phyloP scores from a whole-genome alignment of 2,113 vertebrate genomes.

The Microtus oregoni region DNA sequence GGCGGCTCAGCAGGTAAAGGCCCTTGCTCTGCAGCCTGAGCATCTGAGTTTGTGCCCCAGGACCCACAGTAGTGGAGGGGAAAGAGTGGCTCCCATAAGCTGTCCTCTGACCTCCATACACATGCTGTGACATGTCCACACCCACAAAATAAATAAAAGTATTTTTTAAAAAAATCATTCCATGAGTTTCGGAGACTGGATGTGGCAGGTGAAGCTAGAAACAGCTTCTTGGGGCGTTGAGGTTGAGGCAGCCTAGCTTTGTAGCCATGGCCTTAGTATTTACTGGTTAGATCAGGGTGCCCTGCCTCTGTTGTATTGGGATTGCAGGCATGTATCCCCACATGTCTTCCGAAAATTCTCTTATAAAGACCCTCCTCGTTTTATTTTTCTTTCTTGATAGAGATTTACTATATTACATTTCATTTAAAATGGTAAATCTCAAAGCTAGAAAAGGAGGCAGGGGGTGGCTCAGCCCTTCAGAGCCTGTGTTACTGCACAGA shows the following conservation, averaged over 20 bases:
- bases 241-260: neutral
- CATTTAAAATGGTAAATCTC: neutral
- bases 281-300: neutral
- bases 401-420: neutral
- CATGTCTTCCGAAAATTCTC: neutral
- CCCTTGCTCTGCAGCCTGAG: neutral
- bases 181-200: constrained; percentile 29
- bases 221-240: neutral
- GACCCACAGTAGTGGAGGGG: neutral
- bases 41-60: neutral
- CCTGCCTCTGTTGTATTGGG: neutral
- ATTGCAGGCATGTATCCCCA: neutral
- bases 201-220: constrained; percentile 49
- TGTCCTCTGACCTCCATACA: neutral
- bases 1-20: neutral
- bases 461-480: neutral
- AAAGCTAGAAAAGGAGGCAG: neutral
- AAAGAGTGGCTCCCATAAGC: neutral
- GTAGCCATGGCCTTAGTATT: neutral
- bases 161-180: constrained; percentile 10
- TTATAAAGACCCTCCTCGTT: neutral
- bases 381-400: neutral
- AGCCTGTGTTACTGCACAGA: neutral
- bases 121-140: neutral
- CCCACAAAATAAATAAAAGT: neutral